phyloP scores from a whole-genome alignment of 2,797 vertebrate genomes.

The Chiloscyllium punctatum region DNA sequence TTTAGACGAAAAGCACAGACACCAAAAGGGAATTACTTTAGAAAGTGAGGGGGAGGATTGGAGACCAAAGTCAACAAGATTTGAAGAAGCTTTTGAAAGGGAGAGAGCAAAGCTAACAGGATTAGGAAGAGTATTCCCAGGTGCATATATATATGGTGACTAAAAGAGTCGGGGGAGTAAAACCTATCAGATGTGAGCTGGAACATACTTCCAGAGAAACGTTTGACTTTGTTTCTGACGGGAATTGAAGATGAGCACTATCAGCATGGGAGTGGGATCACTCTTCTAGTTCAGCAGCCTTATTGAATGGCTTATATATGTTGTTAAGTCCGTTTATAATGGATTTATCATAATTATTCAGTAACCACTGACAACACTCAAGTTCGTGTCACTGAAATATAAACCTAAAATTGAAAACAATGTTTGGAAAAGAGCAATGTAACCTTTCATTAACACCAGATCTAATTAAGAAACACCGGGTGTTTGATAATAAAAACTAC shows the following conservation, averaged over 20 bases:
- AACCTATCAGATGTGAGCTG: neutral
- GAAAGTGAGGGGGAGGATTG: neutral
- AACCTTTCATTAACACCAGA: neutral
- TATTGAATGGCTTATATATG: neutral
- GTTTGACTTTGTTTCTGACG: neutral
- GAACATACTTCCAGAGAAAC: neutral
- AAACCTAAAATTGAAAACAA: neutral
- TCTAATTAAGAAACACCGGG: neutral
- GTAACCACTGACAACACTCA: neutral
- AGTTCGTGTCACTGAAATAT: neutral
- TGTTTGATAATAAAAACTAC: no score
- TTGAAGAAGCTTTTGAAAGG: neutral
- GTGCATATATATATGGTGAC: neutral
- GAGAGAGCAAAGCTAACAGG: neutral
- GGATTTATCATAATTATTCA: neutral
- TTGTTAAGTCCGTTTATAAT: no score
- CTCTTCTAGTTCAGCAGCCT: no score
- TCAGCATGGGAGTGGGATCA: neutral
- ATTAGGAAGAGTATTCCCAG: neutral
- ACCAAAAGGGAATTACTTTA: neutral
- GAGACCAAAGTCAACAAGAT: neutral
- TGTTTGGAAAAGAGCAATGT: no score
- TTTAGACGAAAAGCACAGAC: neutral
- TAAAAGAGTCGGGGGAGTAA: neutral
- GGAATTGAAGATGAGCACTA: neutral